Evolutionary conservation across 2,797 vertebrate species (phyloP).

Genomic region (Chelon auratus): DNA sequence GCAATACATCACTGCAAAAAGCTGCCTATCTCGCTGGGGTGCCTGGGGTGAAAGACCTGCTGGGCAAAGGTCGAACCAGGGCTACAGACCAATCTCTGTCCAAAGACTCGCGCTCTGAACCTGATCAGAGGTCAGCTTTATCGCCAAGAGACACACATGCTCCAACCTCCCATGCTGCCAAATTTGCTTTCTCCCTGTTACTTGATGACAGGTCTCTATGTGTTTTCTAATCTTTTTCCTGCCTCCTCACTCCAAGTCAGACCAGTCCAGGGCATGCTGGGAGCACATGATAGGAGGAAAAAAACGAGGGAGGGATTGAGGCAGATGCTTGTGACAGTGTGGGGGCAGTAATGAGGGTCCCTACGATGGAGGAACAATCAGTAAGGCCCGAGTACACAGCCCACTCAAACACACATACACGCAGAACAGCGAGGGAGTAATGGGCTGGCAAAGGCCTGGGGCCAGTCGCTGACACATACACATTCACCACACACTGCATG

Average conservation of each 20-base stretch:
- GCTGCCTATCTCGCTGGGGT: conserved; percentile 22
- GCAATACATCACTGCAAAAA: conserved; percentile 57
- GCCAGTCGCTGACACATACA: conserved; percentile 59
- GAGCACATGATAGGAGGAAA: conserved; percentile 26
- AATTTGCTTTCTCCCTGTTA: conserved; percentile 12
- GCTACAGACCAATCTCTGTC: conserved; percentile 26
- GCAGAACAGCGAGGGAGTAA: conserved; percentile 76
- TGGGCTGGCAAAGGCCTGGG: conserved; percentile 75
- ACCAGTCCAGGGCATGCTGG: not conserved
- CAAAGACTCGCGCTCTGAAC: conserved; percentile 12
- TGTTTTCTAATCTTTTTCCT: conserved; percentile 22
- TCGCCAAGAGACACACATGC: not conserved
- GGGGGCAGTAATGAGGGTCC: conserved; percentile 76
- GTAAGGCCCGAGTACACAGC: conserved; percentile 67
- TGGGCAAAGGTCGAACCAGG: conserved; percentile 30
- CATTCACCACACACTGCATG: conserved; percentile 29
- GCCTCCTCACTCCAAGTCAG: not conserved
- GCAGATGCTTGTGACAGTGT: conserved; percentile 78
- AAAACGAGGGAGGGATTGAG: conserved; percentile 30
- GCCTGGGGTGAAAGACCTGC: conserved; percentile 32
- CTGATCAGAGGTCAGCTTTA: conserved; percentile 27
- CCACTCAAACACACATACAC: conserved; percentile 47
- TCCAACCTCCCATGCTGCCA: conserved; percentile 8
- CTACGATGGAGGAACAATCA: conserved; percentile 73
- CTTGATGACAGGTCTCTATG: conserved; percentile 13